phyloP scores from a whole-genome alignment of 2,113 vertebrate genomes.

The Engystomops pustulosus region DNA sequence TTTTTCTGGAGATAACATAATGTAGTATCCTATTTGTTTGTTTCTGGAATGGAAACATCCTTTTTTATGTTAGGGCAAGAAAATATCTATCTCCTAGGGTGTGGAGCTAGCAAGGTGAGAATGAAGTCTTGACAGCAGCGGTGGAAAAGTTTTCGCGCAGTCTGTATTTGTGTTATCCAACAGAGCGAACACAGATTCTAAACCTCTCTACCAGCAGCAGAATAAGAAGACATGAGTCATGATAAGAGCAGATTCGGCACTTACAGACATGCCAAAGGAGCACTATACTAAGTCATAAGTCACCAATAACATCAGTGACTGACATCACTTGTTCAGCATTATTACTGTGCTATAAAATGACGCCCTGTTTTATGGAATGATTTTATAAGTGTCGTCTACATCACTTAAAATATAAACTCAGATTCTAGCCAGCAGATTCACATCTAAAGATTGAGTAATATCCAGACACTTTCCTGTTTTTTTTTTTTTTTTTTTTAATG shows the following conservation, averaged over 20 bases:
- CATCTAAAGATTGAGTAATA: not conserved
- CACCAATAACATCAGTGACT: not conserved
- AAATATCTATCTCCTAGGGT: slow-evolving; percentile 51
- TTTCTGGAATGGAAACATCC: slow-evolving; percentile 48
- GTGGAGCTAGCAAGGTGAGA: slow-evolving; percentile 56
- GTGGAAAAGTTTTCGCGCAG: slow-evolving; percentile 41
- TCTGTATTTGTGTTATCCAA: slow-evolving; percentile 53
- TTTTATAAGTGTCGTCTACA: not conserved
- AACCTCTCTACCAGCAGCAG: slow-evolving; percentile 7
- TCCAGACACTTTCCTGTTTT: not conserved
- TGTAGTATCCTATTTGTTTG: slow-evolving; percentile 42
- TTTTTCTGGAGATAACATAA: slow-evolving; percentile 18
- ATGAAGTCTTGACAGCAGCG: slow-evolving; percentile 55
- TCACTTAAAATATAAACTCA: not conserved
- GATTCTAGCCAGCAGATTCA: not conserved
- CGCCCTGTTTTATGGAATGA: not conserved
- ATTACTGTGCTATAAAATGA: not conserved
- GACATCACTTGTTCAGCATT: slow-evolving; percentile 7
- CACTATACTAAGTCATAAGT: slow-evolving; percentile 19
- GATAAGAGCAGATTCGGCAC: not conserved
- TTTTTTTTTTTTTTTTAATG: no score
- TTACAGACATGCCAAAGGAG: not conserved
- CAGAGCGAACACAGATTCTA: slow-evolving; percentile 46
- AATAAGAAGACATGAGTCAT: slow-evolving; percentile 29
- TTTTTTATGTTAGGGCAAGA: slow-evolving; percentile 36